Evolutionary conservation across 2,888 invertebrate species (phyloP), one percentile per base, ranked within the genome.

Genomic region (Platycnemis pennipes): DNA sequence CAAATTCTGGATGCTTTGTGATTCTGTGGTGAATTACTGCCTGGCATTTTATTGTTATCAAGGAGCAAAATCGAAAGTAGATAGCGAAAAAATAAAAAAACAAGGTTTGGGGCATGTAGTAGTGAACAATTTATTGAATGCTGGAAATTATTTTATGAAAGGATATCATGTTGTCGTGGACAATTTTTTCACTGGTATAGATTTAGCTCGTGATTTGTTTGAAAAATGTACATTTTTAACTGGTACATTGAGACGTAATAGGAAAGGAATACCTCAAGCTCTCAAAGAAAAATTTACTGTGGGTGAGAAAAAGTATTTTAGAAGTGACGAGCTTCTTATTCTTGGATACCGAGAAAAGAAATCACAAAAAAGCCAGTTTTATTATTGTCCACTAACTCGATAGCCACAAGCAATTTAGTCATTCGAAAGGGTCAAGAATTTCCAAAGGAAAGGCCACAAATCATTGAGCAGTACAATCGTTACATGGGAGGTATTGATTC

Each of bases 1-100:
- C 8, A 95, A n/a, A 94, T 95, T 96, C 95, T 96, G 95, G 95
- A 95, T 95, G 95, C 94, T 95, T n/a, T 94, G 94, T 94, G 95
- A 95, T 95, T 95, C 95, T 26, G 89, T 95, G n/a, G 44, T 94
- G 1, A 95, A 95, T 86, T 96, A 95, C 94, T 95, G 95, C 94
- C 94, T 95, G 86, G 95, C 94, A 63, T 95, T 95, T 91, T 95
- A 94, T 95, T 95, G 95, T 87, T 95, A 95, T 94, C 88, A 94
- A 94, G 95, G 95, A n/a, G n/a, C n/a, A n/a, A n/a, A n/a, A n/a
- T n/a, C n/a, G n/a, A n/a, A n/a, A n/a, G n/a, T n/a, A n/a, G 31
- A 77, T 37, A 37, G 69, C 69, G 37, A 77, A 77, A 37, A 77
- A 77, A 69, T 31, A 63, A 37, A 77, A 77, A 31, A 77, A 77